Evolutionary conservation across 1,140 invertebrate genomes (phyloP), one percentile per base, ranked within the genome.

Genomic region (Drosophila repleta): DNA sequence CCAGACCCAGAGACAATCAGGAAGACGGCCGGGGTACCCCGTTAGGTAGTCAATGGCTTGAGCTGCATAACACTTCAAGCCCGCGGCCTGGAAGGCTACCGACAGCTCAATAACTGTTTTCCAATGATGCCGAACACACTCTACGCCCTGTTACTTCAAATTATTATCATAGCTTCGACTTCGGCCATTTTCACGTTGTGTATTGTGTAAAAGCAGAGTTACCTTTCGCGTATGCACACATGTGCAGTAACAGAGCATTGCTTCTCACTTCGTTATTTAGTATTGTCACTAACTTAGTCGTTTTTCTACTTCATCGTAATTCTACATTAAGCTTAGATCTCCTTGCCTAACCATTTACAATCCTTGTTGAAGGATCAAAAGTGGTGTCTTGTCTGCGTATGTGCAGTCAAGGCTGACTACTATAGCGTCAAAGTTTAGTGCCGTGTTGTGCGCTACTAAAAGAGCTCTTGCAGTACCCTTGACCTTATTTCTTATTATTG

Each of bases 91-190:
- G 41, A 97, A 94, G 10, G 96, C 96, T 91, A 98, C 92, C 17
- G 97, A 96, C 26, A 98, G 93, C 90, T 99, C 98, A 63, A 99
- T 96, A 2, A 99, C 96, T 8, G 98, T 90, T 98, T 96, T 46
- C 98, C 98, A 77, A 99, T 96, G 87, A 99, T 98, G 29, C 98
- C 98, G 93, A 99, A 99, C 17, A 97, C 96, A 95, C 98, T 99
- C 92, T 97, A 94, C 8, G 99, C 92, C 96, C 94, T 97, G 96
- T 82, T 94, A 92, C 91, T 96, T 96, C 62, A 97, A 91, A 96
- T 92, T 66, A 97, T 95, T 79, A 94, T 93, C 92, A 96, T 95
- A 45, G 96, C 96, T 92, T 96, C 95, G 60, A 95, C 93, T 82
- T 94, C 94, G 55, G 76, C 76, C 93, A 94, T 94, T 91, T 92